A percentile compares a stretch with the other conserved stretches of the same genome.
phyloP scores from a whole-genome alignment of 2,113 vertebrate genomes.

The Hemicordylus capensis region DNA sequence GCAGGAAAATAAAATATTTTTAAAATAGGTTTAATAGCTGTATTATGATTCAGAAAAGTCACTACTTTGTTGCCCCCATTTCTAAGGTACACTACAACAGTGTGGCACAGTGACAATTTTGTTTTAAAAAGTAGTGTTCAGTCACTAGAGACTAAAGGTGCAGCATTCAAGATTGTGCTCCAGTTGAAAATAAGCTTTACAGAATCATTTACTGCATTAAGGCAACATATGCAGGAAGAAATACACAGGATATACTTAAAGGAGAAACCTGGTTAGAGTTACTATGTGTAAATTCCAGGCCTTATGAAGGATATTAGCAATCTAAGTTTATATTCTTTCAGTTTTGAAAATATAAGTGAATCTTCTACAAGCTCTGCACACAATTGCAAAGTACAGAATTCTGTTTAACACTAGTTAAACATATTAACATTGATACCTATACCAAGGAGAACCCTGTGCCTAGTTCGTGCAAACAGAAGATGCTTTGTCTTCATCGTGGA shows the following conservation, averaged over 20 bases:
- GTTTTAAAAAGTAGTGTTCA: not conserved
- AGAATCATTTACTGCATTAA: not conserved
- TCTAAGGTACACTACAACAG: not conserved
- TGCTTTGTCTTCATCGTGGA: conserved; percentile 41
- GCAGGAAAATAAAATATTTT: not conserved
- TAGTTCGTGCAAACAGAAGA: not conserved
- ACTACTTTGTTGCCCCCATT: not conserved
- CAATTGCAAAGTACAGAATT: not conserved
- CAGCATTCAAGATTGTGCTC: not conserved
- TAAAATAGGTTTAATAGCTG: not conserved
- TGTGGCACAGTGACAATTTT: not conserved
- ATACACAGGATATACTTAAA: not conserved
- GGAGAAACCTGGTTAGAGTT: not conserved
- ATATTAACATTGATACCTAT: not conserved
- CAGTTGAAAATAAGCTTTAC: not conserved
- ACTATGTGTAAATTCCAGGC: not conserved
- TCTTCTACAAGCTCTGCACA: not conserved
- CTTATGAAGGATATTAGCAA: not conserved
- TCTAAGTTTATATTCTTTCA: not conserved
- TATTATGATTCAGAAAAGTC: not conserved
- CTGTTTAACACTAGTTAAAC: not conserved
- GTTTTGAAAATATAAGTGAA: no score
- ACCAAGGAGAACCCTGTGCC: not conserved
- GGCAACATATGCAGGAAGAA: not conserved
- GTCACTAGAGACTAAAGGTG: not conserved